phyloP scores from a whole-genome alignment of 2,113 vertebrate species.

The Copsychus sechellarum region DNA sequence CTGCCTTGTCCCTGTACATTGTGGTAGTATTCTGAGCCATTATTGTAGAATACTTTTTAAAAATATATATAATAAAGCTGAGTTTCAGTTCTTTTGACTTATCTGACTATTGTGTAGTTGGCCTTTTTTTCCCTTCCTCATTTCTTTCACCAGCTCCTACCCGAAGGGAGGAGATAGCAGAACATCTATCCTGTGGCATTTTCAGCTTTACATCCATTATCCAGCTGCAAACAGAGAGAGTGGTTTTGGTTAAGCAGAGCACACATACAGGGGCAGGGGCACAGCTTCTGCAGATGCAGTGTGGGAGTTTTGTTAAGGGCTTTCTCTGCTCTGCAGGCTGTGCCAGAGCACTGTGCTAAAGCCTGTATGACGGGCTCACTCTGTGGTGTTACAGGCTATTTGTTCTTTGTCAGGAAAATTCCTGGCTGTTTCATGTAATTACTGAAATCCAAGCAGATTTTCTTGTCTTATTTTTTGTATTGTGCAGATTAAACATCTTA shows the following conservation, averaged over 20 bases:
- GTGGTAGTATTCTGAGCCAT: conserved; percentile 62
- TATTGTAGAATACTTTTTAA: conserved; percentile 52
- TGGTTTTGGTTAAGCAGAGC: background rate
- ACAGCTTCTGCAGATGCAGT: background rate
- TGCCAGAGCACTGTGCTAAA: background rate
- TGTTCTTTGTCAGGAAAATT: background rate
- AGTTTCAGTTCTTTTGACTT: conserved; percentile 25
- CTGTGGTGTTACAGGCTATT: background rate
- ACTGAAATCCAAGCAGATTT: background rate
- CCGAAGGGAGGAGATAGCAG: background rate
- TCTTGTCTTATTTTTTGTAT: background rate
- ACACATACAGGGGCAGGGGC: background rate
- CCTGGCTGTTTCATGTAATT: background rate
- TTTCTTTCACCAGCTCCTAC: background rate
- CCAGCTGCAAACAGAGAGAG: background rate
- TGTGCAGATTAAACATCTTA: background rate
- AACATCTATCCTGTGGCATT: background rate
- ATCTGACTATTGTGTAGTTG: background rate
- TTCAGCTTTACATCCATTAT: background rate
- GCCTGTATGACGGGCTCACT: background rate
- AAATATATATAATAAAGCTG: conserved; percentile 20
- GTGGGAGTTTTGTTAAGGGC: background rate
- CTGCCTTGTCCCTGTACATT: conserved; percentile 11
- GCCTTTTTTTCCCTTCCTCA: background rate
- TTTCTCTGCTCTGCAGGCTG: background rate